Conservation (phyloP, 2,797 vertebrate genomes). For the Lithobates pipiens region DNA sequence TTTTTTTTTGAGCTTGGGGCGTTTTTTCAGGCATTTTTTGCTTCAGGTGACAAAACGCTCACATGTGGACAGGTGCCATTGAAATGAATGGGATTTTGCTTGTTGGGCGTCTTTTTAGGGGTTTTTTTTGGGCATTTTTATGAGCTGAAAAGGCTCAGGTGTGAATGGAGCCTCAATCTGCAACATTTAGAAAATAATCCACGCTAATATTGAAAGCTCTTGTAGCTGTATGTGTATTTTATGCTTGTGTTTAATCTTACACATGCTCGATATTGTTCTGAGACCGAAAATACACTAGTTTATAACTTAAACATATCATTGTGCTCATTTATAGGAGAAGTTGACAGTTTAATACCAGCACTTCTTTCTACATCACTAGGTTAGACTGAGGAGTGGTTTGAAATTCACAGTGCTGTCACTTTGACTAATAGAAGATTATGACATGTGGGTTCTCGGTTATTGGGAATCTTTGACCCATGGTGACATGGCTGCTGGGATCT, state of each 20-base stretch:
- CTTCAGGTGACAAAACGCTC: no score
- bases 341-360: background rate
- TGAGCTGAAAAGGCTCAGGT: no score
- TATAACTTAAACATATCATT: background rate
- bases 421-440: constrained; percentile 38
- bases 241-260: background rate
- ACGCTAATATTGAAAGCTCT: background rate
- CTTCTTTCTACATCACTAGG: background rate
- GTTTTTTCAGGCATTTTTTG: no score
- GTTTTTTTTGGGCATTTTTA: no score
- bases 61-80: no score
- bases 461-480: constrained; percentile 41
- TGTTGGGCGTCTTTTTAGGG: no score
- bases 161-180: no score
- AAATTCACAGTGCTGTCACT: background rate
- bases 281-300: background rate
- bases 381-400: background rate
- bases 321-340: background rate
- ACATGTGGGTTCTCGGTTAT: constrained; percentile 9
- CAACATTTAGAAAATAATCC: no score
- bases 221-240: background rate
- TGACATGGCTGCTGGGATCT: constrained; percentile 6
- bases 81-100: no score
- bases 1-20: no score
- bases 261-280: background rate